These are phyloP conservation scores for Arctia plantaginis DNA, from an alignment of 2,888 invertebrate species.

Conservation along the genomic window DNA sequence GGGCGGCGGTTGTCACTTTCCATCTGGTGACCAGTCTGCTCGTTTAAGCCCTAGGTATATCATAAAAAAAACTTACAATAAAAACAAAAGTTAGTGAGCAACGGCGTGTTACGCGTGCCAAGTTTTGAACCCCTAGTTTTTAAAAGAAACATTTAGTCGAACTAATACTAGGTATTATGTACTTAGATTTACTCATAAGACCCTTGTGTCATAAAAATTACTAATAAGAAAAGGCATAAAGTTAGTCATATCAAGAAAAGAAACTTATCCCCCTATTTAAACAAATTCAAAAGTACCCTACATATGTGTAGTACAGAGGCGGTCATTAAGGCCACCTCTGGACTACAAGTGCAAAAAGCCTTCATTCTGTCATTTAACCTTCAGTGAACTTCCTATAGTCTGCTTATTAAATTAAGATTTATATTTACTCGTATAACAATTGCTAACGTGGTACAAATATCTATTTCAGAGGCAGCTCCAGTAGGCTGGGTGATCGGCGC, in stretches of 20 bases:
- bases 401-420: neutral
- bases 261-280: no score
- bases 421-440: neutral
- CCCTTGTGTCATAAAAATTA: no score
- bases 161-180: neutral
- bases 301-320: no score
- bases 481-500: slow-evolving; percentile 79
- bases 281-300: no score
- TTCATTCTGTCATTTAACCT: neutral
- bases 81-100: neutral
- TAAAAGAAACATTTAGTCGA: neutral
- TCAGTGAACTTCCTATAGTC: neutral
- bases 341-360: no score
- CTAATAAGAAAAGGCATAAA: neutral
- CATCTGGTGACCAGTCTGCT: neutral
- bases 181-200: neutral
- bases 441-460: neutral
- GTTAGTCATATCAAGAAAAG: neutral
- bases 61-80: neutral
- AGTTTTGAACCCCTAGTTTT: neutral
- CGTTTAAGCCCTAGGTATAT: neutral
- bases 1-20: neutral
- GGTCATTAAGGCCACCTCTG: no score
- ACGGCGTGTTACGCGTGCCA: no score
- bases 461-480: slow-evolving; percentile 72